Percentiles rank a stretch among this genome's conserved stretches.
phyloP scores from a whole-genome alignment of 2,113 vertebrate genomes.

The Passer montanus region DNA sequence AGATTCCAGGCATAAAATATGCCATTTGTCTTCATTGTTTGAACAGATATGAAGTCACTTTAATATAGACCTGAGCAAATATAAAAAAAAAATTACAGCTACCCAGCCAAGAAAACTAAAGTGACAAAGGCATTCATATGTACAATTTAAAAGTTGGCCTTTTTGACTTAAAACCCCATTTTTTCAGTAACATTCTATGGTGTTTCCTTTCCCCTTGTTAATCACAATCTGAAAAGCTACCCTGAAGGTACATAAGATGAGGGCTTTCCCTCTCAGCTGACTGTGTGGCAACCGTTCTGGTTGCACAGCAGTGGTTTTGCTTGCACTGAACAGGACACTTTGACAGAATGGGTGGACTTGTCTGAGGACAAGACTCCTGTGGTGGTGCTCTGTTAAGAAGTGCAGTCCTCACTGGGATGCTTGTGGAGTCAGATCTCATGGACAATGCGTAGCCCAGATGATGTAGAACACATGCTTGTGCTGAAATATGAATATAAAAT shows the following conservation, averaged over 20 bases:
- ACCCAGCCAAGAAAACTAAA: neutral
- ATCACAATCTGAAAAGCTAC: neutral
- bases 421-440: neutral
- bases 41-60: neutral
- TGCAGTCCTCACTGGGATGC: neutral
- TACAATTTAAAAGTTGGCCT: neutral
- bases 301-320: neutral
- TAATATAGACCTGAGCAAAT: neutral
- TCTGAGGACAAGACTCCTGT: neutral
- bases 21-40: neutral
- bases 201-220: neutral
- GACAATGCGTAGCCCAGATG: neutral
- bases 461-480: fast-evolving
- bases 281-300: neutral
- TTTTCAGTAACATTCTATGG: neutral
- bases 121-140: neutral
- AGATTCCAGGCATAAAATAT: neutral
- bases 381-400: neutral
- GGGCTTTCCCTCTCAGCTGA: neutral
- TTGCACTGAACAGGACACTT: neutral
- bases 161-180: neutral
- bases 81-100: neutral
- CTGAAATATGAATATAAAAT: neutral
- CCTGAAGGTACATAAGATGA: neutral
- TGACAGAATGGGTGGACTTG: neutral